Evolutionary conservation across 1,140 invertebrate genomes (phyloP).

Genomic region (Colletes gigas): DNA sequence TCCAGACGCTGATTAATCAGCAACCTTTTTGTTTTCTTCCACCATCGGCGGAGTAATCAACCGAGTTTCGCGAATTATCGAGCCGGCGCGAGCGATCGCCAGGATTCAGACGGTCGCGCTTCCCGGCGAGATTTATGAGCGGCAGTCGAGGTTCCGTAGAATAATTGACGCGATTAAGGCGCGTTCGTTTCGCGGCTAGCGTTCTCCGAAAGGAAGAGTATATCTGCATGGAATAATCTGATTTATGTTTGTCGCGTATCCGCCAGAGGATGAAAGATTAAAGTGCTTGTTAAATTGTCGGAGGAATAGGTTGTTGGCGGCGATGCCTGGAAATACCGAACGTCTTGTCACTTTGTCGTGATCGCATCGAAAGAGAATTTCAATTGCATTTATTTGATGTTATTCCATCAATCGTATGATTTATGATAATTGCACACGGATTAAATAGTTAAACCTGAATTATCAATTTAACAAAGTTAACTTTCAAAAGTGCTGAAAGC

Average conservation of each 20-base stretch:
- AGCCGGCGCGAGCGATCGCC: slow-evolving; percentile 10
- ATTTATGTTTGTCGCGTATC: slow-evolving; percentile 3
- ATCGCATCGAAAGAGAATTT: neutral
- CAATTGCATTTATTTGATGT: neutral
- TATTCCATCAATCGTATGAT: too few species aligned
- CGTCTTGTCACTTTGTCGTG: neutral
- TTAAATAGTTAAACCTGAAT: too few species aligned
- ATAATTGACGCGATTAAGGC: slow-evolving; percentile 38
- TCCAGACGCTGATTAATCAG: slow-evolving; percentile 36
- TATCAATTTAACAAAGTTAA: too few species aligned
- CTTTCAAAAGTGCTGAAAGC: too few species aligned
- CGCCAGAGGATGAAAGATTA: neutral
- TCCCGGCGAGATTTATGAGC: slow-evolving; percentile 13
- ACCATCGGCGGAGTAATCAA: slow-evolving; percentile 16
- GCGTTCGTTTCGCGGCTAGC: slow-evolving; percentile 17
- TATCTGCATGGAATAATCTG: neutral
- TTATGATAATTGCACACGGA: too few species aligned
- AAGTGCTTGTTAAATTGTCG: neutral
- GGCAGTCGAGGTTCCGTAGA: neutral
- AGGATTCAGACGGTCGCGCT: neutral
- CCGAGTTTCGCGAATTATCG: slow-evolving; percentile 35
- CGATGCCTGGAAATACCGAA: neutral
- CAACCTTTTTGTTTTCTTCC: slow-evolving; percentile 5
- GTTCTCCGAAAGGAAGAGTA: neutral
- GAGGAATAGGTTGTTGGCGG: neutral